These are phyloP conservation scores for Scophthalmus maximus DNA, from an alignment of 2,113 vertebrate species.

Conservation along the genomic window DNA sequence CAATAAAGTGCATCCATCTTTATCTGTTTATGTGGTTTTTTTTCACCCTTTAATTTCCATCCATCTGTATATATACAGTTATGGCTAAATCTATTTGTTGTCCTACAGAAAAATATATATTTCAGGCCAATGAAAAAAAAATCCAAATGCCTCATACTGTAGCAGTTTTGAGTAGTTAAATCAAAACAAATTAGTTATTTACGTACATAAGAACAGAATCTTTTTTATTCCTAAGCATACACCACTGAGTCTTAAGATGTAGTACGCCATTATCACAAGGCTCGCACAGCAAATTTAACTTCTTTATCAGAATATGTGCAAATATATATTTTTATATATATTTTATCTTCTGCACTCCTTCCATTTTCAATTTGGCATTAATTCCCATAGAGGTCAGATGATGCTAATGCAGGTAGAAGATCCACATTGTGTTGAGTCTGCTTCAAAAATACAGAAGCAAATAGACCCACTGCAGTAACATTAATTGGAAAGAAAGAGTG, in stretches of 20 bases:
- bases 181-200: background rate
- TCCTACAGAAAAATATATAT: background rate
- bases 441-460: slow-evolving; percentile 15
- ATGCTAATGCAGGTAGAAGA: background rate
- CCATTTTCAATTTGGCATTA: slow-evolving; percentile 20
- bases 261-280: no score
- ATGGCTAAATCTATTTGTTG: background rate
- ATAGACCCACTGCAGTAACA: slow-evolving; percentile 6
- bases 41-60: background rate
- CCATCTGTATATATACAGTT: background rate
- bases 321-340: background rate
- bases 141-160: no score
- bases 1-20: no score
- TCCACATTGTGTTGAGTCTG: background rate
- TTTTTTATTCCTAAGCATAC: no score
- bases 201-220: background rate
- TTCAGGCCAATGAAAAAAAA: background rate
- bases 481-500: slow-evolving; percentile 8
- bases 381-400: background rate
- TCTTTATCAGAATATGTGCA: slow-evolving; percentile 8
- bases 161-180: no score
- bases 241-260: no score
- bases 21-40: no score
- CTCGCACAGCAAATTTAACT: no score
- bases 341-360: slow-evolving; percentile 7